Conservation (phyloP, 64 coral and sea anemone species). For the Platygyra sinensis region DNA sequence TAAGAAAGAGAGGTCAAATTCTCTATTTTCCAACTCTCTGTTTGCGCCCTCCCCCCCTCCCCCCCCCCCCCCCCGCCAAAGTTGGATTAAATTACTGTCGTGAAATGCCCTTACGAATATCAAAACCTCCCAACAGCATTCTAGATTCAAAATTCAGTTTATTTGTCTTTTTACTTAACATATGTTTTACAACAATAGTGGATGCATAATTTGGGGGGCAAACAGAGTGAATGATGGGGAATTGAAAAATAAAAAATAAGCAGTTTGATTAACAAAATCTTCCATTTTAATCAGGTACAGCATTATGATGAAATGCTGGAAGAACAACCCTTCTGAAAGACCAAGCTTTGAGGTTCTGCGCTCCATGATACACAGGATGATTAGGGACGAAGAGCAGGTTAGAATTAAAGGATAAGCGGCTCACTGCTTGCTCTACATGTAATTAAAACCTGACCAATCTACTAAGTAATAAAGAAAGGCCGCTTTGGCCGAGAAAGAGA, state of each 20-base stretch:
- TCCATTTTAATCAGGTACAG: not conserved
- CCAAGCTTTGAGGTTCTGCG: constrained; percentile 24
- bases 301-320: constrained; percentile 41
- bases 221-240: not conserved
- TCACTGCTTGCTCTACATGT: too few relatives aligned
- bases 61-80: too few relatives aligned
- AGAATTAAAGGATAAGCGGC: not conserved
- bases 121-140: too few relatives aligned
- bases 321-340: not conserved
- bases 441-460: not conserved
- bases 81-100: too few relatives aligned
- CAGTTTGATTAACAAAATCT: too few relatives aligned
- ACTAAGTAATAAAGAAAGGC: not conserved
- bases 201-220: not conserved
- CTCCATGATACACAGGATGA: not conserved
- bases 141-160: too few relatives aligned
- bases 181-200: too few relatives aligned
- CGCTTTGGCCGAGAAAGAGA: not conserved
- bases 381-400: constrained; percentile 28
- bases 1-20: not conserved
- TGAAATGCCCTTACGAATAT: too few relatives aligned
- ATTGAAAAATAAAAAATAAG: not conserved
- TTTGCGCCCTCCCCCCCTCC: too few relatives aligned
- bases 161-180: too few relatives aligned
- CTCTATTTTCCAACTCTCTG: not conserved